These are phyloP conservation scores for Megaustenia siamemsis DNA, from an alignment of 2,888 invertebrate genomes.

Conservation along the genomic window DNA sequence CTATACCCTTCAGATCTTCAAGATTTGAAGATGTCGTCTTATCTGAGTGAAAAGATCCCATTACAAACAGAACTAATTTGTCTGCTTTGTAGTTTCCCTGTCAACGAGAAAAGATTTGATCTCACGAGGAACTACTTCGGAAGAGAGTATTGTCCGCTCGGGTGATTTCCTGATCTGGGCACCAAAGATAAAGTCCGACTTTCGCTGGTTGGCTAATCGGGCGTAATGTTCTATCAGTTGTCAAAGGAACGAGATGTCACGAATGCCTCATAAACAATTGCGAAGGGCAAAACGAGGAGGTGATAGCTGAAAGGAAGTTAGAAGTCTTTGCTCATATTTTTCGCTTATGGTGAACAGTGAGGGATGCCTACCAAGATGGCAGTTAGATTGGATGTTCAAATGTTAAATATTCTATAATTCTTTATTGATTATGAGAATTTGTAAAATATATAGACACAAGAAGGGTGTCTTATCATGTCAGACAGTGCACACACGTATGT, in stretches of 20 bases:
- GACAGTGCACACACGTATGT: too few relatives aligned
- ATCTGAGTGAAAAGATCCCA: neutral
- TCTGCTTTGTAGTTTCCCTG: too few relatives aligned
- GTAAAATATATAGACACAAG: too few relatives aligned
- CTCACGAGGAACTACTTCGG: neutral
- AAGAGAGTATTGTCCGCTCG: neutral
- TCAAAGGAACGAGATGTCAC: neutral
- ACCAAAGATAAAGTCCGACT: neutral
- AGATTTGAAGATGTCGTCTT: neutral
- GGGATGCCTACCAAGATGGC: too few relatives aligned
- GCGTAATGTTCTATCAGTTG: neutral
- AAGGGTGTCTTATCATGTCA: too few relatives aligned
- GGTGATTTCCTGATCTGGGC: neutral
- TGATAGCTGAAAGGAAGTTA: too few relatives aligned
- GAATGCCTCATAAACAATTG: neutral
- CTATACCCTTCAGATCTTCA: too few relatives aligned
- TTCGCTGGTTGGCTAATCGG: neutral
- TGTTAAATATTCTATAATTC: too few relatives aligned
- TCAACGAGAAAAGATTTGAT: neutral
- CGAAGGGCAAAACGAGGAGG: neutral
- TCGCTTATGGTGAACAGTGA: too few relatives aligned
- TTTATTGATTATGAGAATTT: too few relatives aligned
- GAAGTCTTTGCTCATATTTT: too few relatives aligned
- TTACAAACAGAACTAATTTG: neutral
- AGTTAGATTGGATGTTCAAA: too few relatives aligned